Percentiles rank a stretch among this genome's conserved stretches.
These are phyloP conservation scores for Anagrus nilaparvatae DNA, from an alignment of 1,140 invertebrate genomes.

Conservation along the genomic window DNA sequence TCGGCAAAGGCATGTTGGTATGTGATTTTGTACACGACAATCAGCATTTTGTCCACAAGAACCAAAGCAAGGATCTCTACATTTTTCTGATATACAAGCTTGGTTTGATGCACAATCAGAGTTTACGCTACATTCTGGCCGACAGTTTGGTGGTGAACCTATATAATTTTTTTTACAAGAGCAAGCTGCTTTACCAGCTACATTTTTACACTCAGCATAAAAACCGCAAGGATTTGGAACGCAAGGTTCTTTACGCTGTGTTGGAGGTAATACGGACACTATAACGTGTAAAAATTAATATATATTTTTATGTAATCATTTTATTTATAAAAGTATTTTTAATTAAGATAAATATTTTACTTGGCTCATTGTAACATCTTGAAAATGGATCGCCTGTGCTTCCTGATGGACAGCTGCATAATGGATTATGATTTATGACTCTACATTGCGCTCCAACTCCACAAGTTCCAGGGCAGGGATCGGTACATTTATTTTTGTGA, in stretches of 20 bases:
- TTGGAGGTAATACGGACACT: slow-evolving; percentile 18
- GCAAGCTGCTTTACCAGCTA: slow-evolving; percentile 60
- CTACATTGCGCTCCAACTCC: slow-evolving; percentile 64
- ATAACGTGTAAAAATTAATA: background rate
- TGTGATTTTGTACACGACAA: slow-evolving; percentile 67
- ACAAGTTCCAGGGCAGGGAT: slow-evolving; percentile 71
- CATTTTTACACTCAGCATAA: slow-evolving; percentile 63
- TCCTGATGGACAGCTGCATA: slow-evolving; percentile 57
- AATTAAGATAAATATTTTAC: slow-evolving; percentile 19
- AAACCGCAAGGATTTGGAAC: slow-evolving; percentile 70
- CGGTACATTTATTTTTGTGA: slow-evolving; percentile 64
- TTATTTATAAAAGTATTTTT: no score
- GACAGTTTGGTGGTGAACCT: slow-evolving; percentile 55
- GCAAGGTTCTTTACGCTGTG: slow-evolving; percentile 45
- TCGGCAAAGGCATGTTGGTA: slow-evolving; percentile 59
- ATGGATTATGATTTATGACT: slow-evolving; percentile 64
- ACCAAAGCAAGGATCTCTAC: slow-evolving; percentile 57
- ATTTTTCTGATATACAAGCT: slow-evolving; percentile 54
- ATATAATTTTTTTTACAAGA: slow-evolving; percentile 62
- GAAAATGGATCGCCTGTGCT: slow-evolving; percentile 65
- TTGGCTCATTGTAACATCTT: slow-evolving; percentile 37
- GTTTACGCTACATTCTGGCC: slow-evolving; percentile 47
- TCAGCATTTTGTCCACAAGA: slow-evolving; percentile 59
- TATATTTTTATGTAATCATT: no score
- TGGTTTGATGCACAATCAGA: slow-evolving; percentile 44